phyloP scores from a whole-genome alignment of 2,888 invertebrate genomes.

The Cheiracanthium punctorium region DNA sequence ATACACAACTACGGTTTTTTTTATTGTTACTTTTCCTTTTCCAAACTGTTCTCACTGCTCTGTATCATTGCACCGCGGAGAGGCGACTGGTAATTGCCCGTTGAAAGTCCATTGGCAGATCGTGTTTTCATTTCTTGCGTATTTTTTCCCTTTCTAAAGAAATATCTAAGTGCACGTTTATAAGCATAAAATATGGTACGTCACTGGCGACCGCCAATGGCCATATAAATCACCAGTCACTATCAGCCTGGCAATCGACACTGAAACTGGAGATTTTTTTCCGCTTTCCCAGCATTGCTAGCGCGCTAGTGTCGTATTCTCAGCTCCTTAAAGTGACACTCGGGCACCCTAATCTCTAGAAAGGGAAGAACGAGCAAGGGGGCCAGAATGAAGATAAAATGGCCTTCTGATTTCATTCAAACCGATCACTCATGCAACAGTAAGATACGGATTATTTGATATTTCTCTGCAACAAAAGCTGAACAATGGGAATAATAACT shows the following conservation, averaged over 20 bases:
- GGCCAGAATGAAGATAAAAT: conserved; percentile 61
- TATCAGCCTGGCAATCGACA: conserved; percentile 61
- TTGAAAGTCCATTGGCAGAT: neutral
- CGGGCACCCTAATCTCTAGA: conserved; percentile 47
- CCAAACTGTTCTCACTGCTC: neutral
- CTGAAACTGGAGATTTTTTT: conserved; percentile 52
- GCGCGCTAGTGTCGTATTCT: conserved; percentile 27
- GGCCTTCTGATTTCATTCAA: conserved; percentile 55
- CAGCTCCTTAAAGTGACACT: conserved; percentile 43
- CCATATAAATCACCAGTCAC: conserved; percentile 58
- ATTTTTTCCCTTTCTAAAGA: neutral
- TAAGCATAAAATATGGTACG: conserved; percentile 59
- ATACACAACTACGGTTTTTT: no score
- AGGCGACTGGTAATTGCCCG: neutral
- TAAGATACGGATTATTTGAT: conserved; percentile 64
- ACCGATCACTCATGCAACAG: conserved; percentile 61
- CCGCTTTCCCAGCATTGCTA: conserved; percentile 8
- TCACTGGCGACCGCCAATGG: conserved; percentile 38
- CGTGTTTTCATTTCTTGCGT: no score
- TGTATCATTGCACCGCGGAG: neutral
- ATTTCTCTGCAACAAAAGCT: neutral
- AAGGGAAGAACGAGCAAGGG: conserved; percentile 37
- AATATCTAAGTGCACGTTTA: neutral
- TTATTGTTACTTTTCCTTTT: no score
- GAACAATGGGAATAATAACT: conserved; percentile 62